A percentile compares a stretch with the other conserved stretches of the same genome.
Conservation (phyloP, 2,797 vertebrate species). For the Rhincodon typus region DNA sequence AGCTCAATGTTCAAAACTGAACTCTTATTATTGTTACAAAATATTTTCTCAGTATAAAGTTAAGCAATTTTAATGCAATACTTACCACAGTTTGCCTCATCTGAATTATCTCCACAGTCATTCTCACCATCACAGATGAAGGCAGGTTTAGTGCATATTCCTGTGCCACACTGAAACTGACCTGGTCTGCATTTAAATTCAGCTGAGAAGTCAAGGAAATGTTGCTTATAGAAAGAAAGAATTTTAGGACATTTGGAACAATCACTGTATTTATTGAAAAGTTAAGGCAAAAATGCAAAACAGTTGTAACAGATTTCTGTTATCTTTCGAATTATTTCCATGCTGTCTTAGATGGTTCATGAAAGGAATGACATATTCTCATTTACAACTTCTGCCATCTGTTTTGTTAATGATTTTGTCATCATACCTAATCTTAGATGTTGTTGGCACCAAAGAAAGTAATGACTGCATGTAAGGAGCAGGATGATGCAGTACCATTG, state of each 20-base stretch:
- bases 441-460: too few species aligned
- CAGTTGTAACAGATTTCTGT: background rate
- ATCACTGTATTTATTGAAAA: background rate
- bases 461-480: background rate
- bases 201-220: constrained; percentile 56
- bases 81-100: constrained; percentile 88
- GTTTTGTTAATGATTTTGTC: background rate
- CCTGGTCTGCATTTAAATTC: constrained; percentile 90
- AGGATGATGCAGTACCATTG: background rate
- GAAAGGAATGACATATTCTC: background rate
- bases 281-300: background rate
- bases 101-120: constrained; percentile 88
- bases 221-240: constrained; percentile 1
- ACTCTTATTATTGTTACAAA: too few species aligned
- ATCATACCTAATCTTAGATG: too few species aligned
- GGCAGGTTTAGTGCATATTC: constrained; percentile 90
- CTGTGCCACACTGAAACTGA: constrained; percentile 93
- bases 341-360: background rate
- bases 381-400: background rate
- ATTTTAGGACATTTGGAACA: background rate
- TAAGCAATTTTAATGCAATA: background rate
- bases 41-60: background rate
- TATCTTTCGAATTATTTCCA: background rate
- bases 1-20: background rate
- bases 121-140: constrained; percentile 97